Evolutionary conservation across 1,140 invertebrate species (phyloP).

Genomic region (Papilio xuthus): DNA sequence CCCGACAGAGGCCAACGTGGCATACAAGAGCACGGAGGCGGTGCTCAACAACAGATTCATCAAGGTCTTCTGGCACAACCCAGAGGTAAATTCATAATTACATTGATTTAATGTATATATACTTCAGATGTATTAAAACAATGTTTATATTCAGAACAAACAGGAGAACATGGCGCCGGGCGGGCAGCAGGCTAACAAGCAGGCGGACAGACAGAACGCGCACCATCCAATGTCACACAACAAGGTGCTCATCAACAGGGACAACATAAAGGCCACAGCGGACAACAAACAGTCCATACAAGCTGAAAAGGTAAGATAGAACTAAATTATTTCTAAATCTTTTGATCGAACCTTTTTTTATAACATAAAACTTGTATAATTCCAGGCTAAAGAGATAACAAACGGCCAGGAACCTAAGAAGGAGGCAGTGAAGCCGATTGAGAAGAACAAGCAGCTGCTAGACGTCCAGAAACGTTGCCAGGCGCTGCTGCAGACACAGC

Average conservation of each 20-base stretch:
- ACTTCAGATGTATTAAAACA: background rate
- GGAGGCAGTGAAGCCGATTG: slow-evolving; percentile 83
- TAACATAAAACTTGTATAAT: background rate
- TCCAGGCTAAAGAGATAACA: slow-evolving; percentile 47
- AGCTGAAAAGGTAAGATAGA: slow-evolving; percentile 45
- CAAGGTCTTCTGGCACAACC: slow-evolving; percentile 91
- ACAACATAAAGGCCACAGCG: slow-evolving; percentile 69
- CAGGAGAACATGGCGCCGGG: slow-evolving; percentile 83
- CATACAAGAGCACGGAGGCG: slow-evolving; percentile 96
- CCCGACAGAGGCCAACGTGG: slow-evolving; percentile 94
- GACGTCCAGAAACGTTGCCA: slow-evolving; percentile 90
- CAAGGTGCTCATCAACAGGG: slow-evolving; percentile 81
- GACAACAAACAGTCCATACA: slow-evolving; percentile 61
- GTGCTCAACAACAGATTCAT: slow-evolving; percentile 97
- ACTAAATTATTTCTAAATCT: background rate
- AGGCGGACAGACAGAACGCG: slow-evolving; percentile 48
- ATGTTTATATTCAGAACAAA: slow-evolving; percentile 71
- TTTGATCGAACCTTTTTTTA: background rate
- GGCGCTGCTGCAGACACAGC: slow-evolving; percentile 89
- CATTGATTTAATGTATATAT: background rate
- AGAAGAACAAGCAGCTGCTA: slow-evolving; percentile 86
- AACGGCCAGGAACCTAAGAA: slow-evolving; percentile 54
- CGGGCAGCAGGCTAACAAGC: slow-evolving; percentile 71
- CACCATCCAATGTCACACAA: slow-evolving; percentile 76
- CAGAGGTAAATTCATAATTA: slow-evolving; percentile 62